These are phyloP conservation scores for Pilophorus perplexus DNA, from an alignment of 2,888 invertebrate genomes.

Conservation along the genomic window DNA sequence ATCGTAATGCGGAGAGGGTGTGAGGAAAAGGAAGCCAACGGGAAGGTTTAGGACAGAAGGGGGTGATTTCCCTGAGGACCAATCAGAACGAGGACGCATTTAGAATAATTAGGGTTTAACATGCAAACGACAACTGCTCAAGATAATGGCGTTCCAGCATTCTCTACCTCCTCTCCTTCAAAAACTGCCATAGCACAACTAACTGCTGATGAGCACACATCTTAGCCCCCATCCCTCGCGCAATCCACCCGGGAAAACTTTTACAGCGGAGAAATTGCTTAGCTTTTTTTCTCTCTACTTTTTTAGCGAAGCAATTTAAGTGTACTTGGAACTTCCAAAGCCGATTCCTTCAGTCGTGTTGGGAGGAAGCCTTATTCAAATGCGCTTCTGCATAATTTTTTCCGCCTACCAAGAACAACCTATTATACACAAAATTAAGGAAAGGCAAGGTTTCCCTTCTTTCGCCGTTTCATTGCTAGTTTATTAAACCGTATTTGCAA, in stretches of 20 bases:
- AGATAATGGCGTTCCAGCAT: conserved; percentile 32
- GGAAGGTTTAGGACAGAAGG: conserved; percentile 7
- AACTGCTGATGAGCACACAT: conserved; percentile 43
- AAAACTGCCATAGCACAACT: conserved; percentile 38
- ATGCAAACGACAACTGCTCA: conserved; percentile 42
- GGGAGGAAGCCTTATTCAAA: conserved; percentile 33
- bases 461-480: conserved; percentile 1
- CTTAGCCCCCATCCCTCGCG: conserved; percentile 6
- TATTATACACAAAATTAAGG: conserved; percentile 34
- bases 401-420: conserved; percentile 21
- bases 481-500: conserved; percentile 13
- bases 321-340: conserved; percentile 36
- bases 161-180: neutral
- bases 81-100: conserved; percentile 38
- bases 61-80: conserved; percentile 39
- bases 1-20: conserved; percentile 15
- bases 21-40: neutral
- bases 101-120: conserved; percentile 42
- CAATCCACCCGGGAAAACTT: conserved; percentile 27
- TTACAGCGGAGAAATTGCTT: conserved; percentile 32
- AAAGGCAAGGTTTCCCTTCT: neutral
- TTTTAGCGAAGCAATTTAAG: conserved; percentile 32
- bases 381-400: conserved; percentile 33
- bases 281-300: conserved; percentile 15
- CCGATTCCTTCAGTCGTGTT: conserved; percentile 18